These are phyloP conservation scores for Drosophila nigromelanica DNA, from an alignment of 1,140 invertebrate genomes.

Conservation along the genomic window DNA sequence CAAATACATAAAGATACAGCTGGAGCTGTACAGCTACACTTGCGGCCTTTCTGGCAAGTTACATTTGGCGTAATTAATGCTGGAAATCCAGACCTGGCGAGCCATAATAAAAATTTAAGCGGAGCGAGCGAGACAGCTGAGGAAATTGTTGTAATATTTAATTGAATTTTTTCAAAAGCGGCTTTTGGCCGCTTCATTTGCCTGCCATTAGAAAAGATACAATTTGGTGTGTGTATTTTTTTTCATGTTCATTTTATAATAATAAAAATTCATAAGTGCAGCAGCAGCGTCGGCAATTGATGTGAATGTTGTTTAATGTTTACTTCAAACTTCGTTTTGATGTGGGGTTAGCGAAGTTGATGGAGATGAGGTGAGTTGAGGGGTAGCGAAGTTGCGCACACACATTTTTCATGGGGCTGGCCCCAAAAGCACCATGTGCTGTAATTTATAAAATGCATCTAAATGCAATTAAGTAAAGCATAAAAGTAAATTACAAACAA, in stretches of 20 bases:
- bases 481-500: constrained; percentile 81
- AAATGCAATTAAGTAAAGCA: constrained; percentile 81
- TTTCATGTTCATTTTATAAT: constrained; percentile 24
- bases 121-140: constrained; percentile 8
- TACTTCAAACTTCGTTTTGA: constrained; percentile 50
- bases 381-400: background rate
- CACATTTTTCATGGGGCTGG: constrained; percentile 7
- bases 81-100: constrained; percentile 62
- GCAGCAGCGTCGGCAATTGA: constrained; percentile 45
- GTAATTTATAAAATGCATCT: constrained; percentile 80
- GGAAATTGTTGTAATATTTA: constrained; percentile 81
- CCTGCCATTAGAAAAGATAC: constrained; percentile 70
- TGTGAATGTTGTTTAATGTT: constrained; percentile 53
- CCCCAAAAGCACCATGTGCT: constrained; percentile 42
- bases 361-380: background rate
- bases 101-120: constrained; percentile 28
- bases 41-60: constrained; percentile 38
- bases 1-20: constrained; percentile 30
- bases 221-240: constrained; percentile 22
- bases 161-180: constrained; percentile 66
- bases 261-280: constrained; percentile 77
- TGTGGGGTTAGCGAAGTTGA: constrained; percentile 25
- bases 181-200: constrained; percentile 66
- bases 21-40: constrained; percentile 18
- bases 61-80: constrained; percentile 80